A percentile compares a stretch with the other conserved stretches of the same genome.
phyloP scores from a whole-genome alignment of 2,797 vertebrate species.

The Gymnocypris eckloni region DNA sequence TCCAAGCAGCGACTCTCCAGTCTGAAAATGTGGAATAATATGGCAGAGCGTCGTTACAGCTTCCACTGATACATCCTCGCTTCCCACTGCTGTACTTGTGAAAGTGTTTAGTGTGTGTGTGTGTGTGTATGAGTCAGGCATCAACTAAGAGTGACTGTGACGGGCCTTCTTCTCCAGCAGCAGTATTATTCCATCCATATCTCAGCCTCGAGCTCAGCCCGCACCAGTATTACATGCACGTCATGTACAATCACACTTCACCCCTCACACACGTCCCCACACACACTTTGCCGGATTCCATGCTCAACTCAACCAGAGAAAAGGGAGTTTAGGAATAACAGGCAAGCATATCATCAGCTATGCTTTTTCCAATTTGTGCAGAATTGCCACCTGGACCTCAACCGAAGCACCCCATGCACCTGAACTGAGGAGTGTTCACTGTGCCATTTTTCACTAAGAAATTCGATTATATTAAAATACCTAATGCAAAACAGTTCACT shows the following conservation, averaged over 20 bases:
- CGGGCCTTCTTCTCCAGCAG: constrained; percentile 41
- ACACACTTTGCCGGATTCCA: constrained; percentile 7
- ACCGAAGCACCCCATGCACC: neutral
- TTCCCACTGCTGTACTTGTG: constrained; percentile 43
- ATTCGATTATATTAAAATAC: neutral
- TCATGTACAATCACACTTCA: constrained; percentile 53
- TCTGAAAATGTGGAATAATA: constrained; percentile 36
- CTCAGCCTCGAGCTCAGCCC: constrained; percentile 43
- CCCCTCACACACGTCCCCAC: constrained; percentile 8
- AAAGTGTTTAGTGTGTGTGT: constrained; percentile 33
- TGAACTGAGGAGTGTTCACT: neutral
- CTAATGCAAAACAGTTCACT: neutral
- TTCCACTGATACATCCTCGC: constrained; percentile 45
- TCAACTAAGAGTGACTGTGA: constrained; percentile 46
- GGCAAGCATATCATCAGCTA: constrained; percentile 6
- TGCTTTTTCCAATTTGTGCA: neutral
- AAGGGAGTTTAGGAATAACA: neutral
- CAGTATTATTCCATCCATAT: constrained; percentile 36
- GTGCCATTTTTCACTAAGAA: neutral
- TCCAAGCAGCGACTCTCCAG: constrained; percentile 13
- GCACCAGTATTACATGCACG: constrained; percentile 43
- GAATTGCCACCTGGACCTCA: neutral
- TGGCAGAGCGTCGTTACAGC: constrained; percentile 32
- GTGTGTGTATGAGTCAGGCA: constrained; percentile 38
- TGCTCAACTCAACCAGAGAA: neutral